Evolutionary conservation across 2,113 vertebrate species (phyloP).

Genomic region (Petaurus breviceps): DNA sequence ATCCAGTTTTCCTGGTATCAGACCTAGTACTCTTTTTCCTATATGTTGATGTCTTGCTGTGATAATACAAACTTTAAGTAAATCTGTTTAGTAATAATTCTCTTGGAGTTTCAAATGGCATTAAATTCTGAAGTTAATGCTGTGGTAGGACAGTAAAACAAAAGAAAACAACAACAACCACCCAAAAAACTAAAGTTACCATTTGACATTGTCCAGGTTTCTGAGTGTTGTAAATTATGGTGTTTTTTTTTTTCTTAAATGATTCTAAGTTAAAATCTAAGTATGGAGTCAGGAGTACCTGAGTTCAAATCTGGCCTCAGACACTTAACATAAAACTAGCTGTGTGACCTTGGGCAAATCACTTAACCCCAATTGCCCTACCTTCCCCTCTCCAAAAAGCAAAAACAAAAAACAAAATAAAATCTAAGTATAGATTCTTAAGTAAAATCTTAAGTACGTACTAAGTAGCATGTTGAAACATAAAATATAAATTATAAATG

Average conservation of each 20-base stretch:
- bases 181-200: not conserved
- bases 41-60: not conserved
- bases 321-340: too few relatives aligned
- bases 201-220: not conserved
- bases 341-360: too few relatives aligned
- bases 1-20: not conserved
- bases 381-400: too few relatives aligned
- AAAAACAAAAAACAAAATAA: too few relatives aligned
- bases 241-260: not conserved
- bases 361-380: too few relatives aligned
- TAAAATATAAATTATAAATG: conserved; percentile 8
- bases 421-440: not conserved
- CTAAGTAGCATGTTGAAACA: conserved; percentile 3
- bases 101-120: not conserved
- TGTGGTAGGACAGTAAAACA: not conserved
- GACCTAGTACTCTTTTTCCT: not conserved
- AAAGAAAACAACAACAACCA: not conserved
- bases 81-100: not conserved
- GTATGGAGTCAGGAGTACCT: too few relatives aligned
- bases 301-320: too few relatives aligned
- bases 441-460: conserved; percentile 27
- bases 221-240: not conserved
- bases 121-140: not conserved
- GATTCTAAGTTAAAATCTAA: not conserved
- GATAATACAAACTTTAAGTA: not conserved